Conservation (phyloP, 2,113 vertebrate genomes). For the Mus spicilegus region DNA sequence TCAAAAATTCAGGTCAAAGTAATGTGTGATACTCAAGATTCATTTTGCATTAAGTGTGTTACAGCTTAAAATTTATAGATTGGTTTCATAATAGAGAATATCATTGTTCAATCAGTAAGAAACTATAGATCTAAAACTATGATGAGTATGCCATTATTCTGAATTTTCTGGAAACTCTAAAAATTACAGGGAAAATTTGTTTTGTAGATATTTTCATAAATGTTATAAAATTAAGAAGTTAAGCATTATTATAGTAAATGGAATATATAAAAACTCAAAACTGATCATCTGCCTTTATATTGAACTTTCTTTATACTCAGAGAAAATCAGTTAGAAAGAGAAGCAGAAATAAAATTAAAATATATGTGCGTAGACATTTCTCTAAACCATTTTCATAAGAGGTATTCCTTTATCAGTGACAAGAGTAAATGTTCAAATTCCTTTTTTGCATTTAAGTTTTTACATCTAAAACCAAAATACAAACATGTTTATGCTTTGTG, state of each 20-base stretch:
- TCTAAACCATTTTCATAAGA: background rate
- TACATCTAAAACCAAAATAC: background rate
- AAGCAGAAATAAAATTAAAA: background rate
- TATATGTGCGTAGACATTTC: background rate
- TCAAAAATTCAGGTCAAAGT: background rate
- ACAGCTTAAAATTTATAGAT: background rate
- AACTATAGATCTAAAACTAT: background rate
- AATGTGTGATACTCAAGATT: background rate
- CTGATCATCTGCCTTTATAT: background rate
- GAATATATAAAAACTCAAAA: background rate
- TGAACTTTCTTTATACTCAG: background rate
- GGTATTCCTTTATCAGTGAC: background rate
- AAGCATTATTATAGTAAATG: background rate
- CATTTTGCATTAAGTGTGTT: slow-evolving; percentile 17
- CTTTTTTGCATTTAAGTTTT: background rate
- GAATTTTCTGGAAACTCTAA: background rate
- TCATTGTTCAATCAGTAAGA: background rate
- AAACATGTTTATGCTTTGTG: background rate
- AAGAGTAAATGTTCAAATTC: background rate
- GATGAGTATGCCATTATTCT: background rate
- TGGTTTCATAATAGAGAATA: background rate
- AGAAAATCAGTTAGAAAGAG: background rate
- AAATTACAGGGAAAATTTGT: background rate
- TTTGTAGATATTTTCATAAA: background rate
- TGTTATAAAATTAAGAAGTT: background rate